Percentiles rank a stretch among this genome's conserved stretches.
These are phyloP conservation scores for Diorhabda elongata DNA, from an alignment of 1,140 invertebrate species.

Conservation along the genomic window DNA sequence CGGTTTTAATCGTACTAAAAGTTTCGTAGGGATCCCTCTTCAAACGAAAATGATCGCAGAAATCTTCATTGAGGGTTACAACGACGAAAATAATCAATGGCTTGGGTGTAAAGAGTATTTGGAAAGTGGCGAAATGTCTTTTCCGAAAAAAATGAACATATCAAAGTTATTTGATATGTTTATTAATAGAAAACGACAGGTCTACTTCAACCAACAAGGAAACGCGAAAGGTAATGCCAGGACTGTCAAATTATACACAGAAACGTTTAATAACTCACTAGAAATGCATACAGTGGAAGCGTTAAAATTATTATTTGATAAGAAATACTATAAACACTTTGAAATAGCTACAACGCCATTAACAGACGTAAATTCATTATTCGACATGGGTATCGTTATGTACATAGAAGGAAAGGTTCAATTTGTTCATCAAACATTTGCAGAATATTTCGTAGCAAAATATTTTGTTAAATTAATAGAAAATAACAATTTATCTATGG, in stretches of 20 bases:
- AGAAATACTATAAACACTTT: too few species aligned
- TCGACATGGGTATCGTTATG: conserved; percentile 1
- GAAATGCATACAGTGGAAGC: too few species aligned
- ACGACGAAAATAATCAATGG: neutral
- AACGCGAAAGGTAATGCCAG: neutral
- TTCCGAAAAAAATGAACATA: neutral
- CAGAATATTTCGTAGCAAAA: conserved; percentile 11
- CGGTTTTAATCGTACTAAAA: neutral
- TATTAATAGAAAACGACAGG: conserved; percentile 2
- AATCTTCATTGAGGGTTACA: neutral
- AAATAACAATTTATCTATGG: neutral
- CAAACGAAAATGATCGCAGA: conserved; percentile 13
- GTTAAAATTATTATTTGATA: too few species aligned
- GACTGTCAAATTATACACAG: neutral
- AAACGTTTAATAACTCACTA: too few species aligned
- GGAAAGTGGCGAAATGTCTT: neutral
- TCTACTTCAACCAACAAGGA: conserved; percentile 5
- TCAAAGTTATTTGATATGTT: conserved; percentile 10
- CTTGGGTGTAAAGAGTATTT: conserved; percentile 5
- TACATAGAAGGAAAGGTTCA: neutral
- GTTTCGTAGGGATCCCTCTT: conserved; percentile 10
- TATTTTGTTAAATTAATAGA: neutral
- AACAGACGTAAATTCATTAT: neutral
- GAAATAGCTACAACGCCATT: too few species aligned
- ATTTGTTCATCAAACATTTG: conserved; percentile 10